These are phyloP conservation scores for Lepidotrigona ventralis DNA, from an alignment of 1,140 invertebrate genomes.

Conservation along the genomic window DNA sequence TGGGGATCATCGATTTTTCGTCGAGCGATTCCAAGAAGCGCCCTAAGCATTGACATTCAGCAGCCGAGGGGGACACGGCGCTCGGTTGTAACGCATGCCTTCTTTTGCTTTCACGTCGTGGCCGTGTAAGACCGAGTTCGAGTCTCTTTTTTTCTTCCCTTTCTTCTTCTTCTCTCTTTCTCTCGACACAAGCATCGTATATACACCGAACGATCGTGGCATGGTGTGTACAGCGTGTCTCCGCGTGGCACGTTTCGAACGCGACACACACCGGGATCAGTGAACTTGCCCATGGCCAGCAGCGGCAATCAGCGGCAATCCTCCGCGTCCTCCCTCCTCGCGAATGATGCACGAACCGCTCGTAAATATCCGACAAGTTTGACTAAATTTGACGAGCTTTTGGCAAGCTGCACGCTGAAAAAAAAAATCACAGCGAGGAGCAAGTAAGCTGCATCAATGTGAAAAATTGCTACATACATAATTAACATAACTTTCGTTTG, in stretches of 20 bases:
- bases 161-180: not conserved
- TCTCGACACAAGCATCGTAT: constrained; percentile 23
- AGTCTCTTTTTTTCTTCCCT: not conserved
- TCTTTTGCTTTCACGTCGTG: constrained; percentile 63
- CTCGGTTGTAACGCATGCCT: constrained; percentile 52
- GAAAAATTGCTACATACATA: too few species aligned
- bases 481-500: too few species aligned
- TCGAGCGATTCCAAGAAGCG: constrained; percentile 44
- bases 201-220: too few species aligned
- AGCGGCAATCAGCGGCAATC: constrained; percentile 29
- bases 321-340: constrained; percentile 44
- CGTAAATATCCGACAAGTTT: too few species aligned
- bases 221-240: not conserved
- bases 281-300: constrained; percentile 65
- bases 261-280: constrained; percentile 54
- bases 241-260: constrained; percentile 35
- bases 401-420: too few species aligned
- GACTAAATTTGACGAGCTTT: too few species aligned
- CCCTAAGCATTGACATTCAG: constrained; percentile 56
- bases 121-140: constrained; percentile 43
- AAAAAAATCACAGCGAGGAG: too few species aligned
- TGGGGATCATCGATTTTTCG: constrained; percentile 43
- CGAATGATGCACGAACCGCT: constrained; percentile 38
- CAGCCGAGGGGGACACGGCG: constrained; percentile 24
- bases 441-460: too few species aligned